A percentile compares a stretch with the other conserved stretches of the same genome.
These are phyloP conservation scores for Tetramorium parvispinum DNA, from an alignment of 1,140 invertebrate species.

Conservation along the genomic window DNA sequence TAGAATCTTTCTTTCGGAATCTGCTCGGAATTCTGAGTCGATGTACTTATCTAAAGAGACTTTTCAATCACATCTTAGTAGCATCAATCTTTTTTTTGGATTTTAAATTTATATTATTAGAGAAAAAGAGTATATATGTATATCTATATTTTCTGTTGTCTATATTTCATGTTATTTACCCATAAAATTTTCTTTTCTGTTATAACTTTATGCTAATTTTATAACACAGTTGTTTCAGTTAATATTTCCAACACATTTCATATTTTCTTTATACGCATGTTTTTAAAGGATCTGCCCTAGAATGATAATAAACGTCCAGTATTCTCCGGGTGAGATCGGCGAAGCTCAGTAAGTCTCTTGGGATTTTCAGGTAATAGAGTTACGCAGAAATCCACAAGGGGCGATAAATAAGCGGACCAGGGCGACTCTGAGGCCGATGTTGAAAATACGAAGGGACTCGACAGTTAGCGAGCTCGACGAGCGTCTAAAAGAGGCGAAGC, in stretches of 20 bases:
- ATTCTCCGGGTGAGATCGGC: neutral
- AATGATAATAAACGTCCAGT: neutral
- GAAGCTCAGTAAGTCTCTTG: conserved; percentile 24
- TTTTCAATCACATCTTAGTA: neutral
- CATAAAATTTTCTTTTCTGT: neutral
- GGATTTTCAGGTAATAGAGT: conserved; percentile 91
- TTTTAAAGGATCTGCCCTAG: conserved; percentile 8
- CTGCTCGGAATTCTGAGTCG: neutral
- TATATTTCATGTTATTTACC: neutral
- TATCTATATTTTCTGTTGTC: neutral
- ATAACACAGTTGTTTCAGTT: neutral
- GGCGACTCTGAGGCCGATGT: conserved; percentile 91
- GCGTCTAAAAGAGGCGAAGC: conserved; percentile 91
- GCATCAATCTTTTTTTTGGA: neutral
- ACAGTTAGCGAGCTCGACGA: conserved; percentile 92
- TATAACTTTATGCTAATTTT: neutral
- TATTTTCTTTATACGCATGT: neutral
- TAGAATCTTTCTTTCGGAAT: neutral
- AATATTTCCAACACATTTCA: neutral
- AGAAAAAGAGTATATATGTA: neutral
- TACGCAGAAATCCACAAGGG: conserved; percentile 94
- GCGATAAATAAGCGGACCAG: conserved; percentile 92
- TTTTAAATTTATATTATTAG: neutral
- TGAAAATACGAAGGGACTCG: conserved; percentile 90
- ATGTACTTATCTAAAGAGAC: neutral